phyloP scores from a whole-genome alignment of 2,797 vertebrate species.

The Echiichthys vipera region DNA sequence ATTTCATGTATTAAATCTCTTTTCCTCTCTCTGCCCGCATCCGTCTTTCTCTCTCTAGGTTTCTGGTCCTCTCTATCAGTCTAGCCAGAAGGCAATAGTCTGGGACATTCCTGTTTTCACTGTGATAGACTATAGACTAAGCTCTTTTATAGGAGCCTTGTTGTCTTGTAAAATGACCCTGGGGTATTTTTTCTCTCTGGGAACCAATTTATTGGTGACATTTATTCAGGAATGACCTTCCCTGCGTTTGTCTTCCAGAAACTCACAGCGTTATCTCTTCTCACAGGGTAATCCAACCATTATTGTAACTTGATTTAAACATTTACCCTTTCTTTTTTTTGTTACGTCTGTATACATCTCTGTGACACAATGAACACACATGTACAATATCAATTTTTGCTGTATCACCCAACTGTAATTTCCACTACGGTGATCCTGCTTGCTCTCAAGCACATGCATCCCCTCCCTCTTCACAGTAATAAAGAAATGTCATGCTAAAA shows the following conservation, averaged over 20 bases:
- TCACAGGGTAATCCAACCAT: conserved; percentile 64
- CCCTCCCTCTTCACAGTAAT: conserved; percentile 1
- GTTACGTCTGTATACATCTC: conserved; percentile 12
- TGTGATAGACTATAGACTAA: conserved; percentile 65
- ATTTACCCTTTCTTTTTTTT: conserved; percentile 57
- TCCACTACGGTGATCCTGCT: conserved; percentile 24
- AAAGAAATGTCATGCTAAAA: conserved; percentile 40
- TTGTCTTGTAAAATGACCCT: conserved; percentile 76
- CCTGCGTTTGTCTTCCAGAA: conserved; percentile 69
- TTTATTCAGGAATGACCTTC: conserved; percentile 86
- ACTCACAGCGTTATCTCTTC: conserved; percentile 58
- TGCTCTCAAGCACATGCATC: not conserved
- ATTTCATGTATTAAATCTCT: conserved; percentile 26
- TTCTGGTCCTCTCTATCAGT: conserved; percentile 51
- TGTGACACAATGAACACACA: conserved; percentile 22
- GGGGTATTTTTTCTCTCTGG: conserved; percentile 50
- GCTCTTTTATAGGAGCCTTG: conserved; percentile 74
- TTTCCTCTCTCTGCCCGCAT: conserved; percentile 27
- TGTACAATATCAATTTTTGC: conserved; percentile 38
- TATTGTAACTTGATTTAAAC: conserved; percentile 72
- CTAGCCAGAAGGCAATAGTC: conserved; percentile 61
- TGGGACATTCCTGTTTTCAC: conserved; percentile 59
- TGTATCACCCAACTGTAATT: conserved; percentile 24
- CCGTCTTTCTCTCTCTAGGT: conserved; percentile 28
- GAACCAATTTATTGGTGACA: conserved; percentile 81